Evolutionary conservation across 2,113 vertebrate species (phyloP), one percentile per base, ranked within the genome.

Genomic region (Nycticebus coucang): DNA sequence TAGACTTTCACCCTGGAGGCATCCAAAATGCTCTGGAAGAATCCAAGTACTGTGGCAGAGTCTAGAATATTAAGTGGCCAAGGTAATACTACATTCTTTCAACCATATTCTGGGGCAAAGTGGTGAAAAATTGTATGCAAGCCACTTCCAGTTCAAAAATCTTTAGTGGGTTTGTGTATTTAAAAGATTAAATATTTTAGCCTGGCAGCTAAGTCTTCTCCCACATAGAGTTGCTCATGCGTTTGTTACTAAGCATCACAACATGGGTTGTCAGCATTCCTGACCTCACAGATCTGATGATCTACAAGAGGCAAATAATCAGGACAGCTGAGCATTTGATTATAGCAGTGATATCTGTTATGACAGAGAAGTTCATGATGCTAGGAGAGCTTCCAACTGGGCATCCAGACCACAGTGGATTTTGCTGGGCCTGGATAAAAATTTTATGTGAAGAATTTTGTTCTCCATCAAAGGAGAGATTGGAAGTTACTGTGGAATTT

Each of bases 251-350:
- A 66, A 37, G 13, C 33, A 15, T 3, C 30, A 5, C 74, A 41
- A 6, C 24, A 0, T 17, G 62, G 24, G 33, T 1, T 0, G 0
- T 19, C 37, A 64, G 24, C 2, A 26, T 35, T 26, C 33, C 41
- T 50, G 53, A 13, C 55, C 26, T 79, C 64, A 17, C 12, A 30
- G 45, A 59, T 17, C 21, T 55, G 57, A 64, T 4, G 15, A 11
- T 82, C n/a, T 30, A 18, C 4, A 9, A 69, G 21, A 89, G 62
- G 55, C 17, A 81, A 41, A 50, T 30, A 55, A n/a, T 53, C 33
- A 50, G 2, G n/a, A 41, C 8, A 57, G 33, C 18, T 26, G 18
- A 21, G 30, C 33, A 62, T 60, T 68, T 85, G 10, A 6, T 60
- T 86, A 3, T 5, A 41, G 6, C 11, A 28, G 37, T 11, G 71